Conservation (phyloP, 2,113 vertebrate genomes). For the Riparia riparia region DNA sequence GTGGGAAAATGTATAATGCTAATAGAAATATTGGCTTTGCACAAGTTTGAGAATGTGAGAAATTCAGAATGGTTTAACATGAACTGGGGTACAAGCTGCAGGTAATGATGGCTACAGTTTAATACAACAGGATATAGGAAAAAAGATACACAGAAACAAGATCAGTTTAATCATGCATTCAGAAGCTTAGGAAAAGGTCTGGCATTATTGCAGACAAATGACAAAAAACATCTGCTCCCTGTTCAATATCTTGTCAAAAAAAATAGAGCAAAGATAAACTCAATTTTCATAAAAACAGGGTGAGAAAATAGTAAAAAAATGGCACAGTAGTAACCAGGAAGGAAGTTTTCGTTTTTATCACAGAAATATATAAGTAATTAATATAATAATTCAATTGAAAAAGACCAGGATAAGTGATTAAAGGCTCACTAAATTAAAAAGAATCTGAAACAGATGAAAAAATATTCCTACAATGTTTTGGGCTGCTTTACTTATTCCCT, state of each 20-base stretch:
- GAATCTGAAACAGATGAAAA: not conserved
- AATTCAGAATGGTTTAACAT: not conserved
- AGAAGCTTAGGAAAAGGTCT: slow-evolving; percentile 20
- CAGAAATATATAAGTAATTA: not conserved
- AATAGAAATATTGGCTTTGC: not conserved
- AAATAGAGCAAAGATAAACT: not conserved
- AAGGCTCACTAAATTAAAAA: not conserved
- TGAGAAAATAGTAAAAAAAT: not conserved
- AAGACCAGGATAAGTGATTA: not conserved
- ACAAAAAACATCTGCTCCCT: slow-evolving; percentile 8
- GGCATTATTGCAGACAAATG: not conserved
- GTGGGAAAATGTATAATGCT: not conserved
- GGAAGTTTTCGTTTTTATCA: not conserved
- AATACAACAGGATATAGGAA: not conserved
- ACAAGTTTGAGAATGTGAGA: not conserved
- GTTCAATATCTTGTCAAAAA: not conserved
- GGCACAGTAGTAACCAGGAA: not conserved
- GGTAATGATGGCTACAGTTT: not conserved
- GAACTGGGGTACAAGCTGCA: not conserved
- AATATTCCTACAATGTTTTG: not conserved
- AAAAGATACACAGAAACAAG: not conserved
- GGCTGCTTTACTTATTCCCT: not conserved
- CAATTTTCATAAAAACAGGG: not conserved
- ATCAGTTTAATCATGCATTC: slow-evolving; percentile 36
- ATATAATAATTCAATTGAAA: not conserved